Percentiles rank a stretch among this genome's conserved stretches.
These are phyloP conservation scores for Bombus vancouverensis DNA, from an alignment of 1,140 invertebrate genomes.

Conservation along the genomic window DNA sequence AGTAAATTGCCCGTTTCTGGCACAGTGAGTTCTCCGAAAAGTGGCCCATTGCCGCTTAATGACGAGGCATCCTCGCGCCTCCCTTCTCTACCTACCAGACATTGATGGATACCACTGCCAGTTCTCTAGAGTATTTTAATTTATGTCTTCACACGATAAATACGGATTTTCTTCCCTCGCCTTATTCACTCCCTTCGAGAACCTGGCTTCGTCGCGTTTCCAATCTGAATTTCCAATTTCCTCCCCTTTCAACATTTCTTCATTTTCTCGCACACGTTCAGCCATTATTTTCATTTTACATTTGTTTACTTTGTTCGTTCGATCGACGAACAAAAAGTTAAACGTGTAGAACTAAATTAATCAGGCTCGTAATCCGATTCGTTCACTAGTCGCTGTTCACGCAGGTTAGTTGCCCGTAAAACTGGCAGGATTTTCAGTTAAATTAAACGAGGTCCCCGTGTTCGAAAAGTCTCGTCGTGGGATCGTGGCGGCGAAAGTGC, in stretches of 20 bases:
- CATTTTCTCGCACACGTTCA: not conserved
- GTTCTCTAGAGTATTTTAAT: constrained; percentile 70
- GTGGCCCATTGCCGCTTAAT: constrained; percentile 51
- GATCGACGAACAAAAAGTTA: not conserved
- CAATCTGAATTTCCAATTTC: not conserved
- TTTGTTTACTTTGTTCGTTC: not conserved
- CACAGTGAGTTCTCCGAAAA: constrained; percentile 26
- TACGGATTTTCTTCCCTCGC: constrained; percentile 62
- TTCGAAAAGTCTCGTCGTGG: constrained; percentile 21
- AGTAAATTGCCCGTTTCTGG: constrained; percentile 38
- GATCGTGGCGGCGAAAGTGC: constrained; percentile 8
- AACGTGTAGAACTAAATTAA: not conserved
- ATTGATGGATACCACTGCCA: constrained; percentile 66
- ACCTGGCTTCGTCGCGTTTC: not conserved
- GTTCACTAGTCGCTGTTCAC: not conserved
- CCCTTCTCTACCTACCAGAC: constrained; percentile 57
- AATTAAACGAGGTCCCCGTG: not conserved
- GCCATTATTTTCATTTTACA: not conserved
- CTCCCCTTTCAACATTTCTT: not conserved
- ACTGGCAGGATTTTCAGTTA: not conserved
- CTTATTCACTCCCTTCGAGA: not conserved
- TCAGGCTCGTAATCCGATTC: not conserved
- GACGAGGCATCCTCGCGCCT: constrained; percentile 69
- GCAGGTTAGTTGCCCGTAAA: not conserved
- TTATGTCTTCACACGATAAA: constrained; percentile 70